These are phyloP conservation scores for Chinchilla lanigera DNA, from an alignment of 2,113 vertebrate genomes.

Conservation along the genomic window DNA sequence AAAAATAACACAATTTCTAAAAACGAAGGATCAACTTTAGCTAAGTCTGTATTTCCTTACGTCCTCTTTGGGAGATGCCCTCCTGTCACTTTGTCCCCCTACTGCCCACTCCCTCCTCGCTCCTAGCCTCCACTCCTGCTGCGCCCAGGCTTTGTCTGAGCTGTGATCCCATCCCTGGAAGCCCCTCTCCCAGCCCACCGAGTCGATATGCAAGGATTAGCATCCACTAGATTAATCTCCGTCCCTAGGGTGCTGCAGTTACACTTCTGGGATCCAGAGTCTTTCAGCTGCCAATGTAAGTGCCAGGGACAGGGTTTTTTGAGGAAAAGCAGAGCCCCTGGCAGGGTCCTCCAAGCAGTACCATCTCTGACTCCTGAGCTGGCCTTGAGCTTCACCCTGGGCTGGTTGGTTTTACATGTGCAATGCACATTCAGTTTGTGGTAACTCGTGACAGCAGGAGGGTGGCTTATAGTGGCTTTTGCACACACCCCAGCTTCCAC, in stretches of 20 bases:
- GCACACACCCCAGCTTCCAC: rapidly evolving
- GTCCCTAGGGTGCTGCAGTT: rapidly evolving
- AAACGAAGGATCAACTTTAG: background rate
- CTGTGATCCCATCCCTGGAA: rapidly evolving
- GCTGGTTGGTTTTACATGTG: no score
- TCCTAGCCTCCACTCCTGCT: background rate
- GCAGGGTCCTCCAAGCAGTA: background rate
- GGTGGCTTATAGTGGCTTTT: rapidly evolving
- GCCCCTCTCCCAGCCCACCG: background rate
- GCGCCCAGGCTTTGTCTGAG: background rate
- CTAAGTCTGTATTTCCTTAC: rapidly evolving
- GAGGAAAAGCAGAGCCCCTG: background rate
- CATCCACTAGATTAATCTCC: background rate
- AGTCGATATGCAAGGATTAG: rapidly evolving
- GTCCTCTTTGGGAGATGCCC: no score
- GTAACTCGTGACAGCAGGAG: rapidly evolving
- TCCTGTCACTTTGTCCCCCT: rapidly evolving
- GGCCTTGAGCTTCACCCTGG: background rate
- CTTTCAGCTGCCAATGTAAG: background rate
- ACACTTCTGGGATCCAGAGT: background rate
- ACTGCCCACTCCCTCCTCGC: no score
- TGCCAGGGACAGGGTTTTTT: no score
- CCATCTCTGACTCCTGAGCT: background rate
- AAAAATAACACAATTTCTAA: background rate
- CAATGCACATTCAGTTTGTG: rapidly evolving